phyloP scores from a whole-genome alignment of 2,888 invertebrate species.

The Amphimallon solstitiale region DNA sequence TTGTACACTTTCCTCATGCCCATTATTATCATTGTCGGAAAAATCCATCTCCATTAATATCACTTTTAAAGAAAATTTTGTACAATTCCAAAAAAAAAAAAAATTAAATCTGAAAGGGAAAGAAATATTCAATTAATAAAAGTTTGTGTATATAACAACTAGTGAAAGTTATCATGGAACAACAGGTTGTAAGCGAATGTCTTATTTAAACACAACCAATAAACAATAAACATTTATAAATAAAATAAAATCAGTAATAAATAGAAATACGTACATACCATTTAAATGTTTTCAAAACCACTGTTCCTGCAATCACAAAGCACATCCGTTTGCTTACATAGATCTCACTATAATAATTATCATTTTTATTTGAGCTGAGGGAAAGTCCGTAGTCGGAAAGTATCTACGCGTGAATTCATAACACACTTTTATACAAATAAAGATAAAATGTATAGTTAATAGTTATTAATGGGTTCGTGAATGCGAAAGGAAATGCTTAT shows the following conservation, averaged over 20 bases:
- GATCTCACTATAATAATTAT: background rate
- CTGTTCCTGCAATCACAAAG: background rate
- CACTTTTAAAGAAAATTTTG: background rate
- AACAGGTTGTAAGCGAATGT: too few relatives aligned
- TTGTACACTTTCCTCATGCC: background rate
- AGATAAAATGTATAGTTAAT: background rate
- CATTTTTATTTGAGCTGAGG: constrained; percentile 8
- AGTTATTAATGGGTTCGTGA: background rate
- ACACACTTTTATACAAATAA: constrained; percentile 14
- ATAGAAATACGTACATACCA: too few relatives aligned
- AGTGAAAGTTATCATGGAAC: too few relatives aligned
- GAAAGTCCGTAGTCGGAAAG: constrained; percentile 20
- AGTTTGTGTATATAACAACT: too few relatives aligned
- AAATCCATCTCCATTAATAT: constrained; percentile 7
- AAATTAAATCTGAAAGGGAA: too few relatives aligned
- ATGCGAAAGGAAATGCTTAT: background rate
- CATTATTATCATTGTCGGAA: background rate
- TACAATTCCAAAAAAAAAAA: background rate
- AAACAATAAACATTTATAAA: too few relatives aligned
- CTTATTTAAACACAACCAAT: too few relatives aligned
- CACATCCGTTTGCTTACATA: constrained; percentile 13
- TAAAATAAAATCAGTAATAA: too few relatives aligned
- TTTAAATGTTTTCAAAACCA: too few relatives aligned
- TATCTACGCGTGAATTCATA: background rate
- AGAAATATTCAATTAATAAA: too few relatives aligned